Evolutionary conservation across 2,888 invertebrate genomes (phyloP).

Genomic region (Drosophila mettleri): DNA sequence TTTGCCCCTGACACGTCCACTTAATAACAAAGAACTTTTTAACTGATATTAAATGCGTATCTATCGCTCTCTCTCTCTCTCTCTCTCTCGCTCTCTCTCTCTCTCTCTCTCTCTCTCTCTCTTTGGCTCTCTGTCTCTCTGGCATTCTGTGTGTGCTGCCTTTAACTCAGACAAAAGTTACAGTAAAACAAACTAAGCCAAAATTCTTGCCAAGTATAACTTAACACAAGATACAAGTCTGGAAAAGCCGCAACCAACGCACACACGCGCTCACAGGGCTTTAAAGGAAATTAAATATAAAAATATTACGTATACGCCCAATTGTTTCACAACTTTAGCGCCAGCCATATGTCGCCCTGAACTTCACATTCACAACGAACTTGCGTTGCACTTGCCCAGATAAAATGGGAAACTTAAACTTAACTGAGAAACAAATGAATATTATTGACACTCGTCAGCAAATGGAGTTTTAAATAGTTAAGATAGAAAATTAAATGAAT

Average conservation of each 20-base stretch:
- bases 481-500: no score
- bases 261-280: conserved; percentile 7
- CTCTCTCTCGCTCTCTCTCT: background rate
- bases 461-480: background rate
- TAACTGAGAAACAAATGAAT: background rate
- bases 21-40: conserved; percentile 47
- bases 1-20: conserved; percentile 18
- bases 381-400: conserved; percentile 12
- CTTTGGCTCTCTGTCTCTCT: conserved; percentile 4
- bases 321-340: conserved; percentile 27
- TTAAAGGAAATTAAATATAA: conserved; percentile 28
- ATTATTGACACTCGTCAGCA: background rate
- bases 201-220: conserved; percentile 13
- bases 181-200: conserved; percentile 27
- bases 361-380: conserved; percentile 5
- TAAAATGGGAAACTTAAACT: background rate
- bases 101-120: background rate
- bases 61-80: background rate
- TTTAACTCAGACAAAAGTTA: conserved; percentile 5
- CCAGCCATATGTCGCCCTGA: conserved; percentile 5
- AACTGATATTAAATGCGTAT: conserved; percentile 21
- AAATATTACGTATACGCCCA: conserved; percentile 57
- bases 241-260: conserved; percentile 20
- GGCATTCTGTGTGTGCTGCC: background rate
- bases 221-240: conserved; percentile 14